These are phyloP conservation scores for Hemistola chrysoprasaria DNA, from an alignment of 2,888 invertebrate genomes.

Conservation along the genomic window DNA sequence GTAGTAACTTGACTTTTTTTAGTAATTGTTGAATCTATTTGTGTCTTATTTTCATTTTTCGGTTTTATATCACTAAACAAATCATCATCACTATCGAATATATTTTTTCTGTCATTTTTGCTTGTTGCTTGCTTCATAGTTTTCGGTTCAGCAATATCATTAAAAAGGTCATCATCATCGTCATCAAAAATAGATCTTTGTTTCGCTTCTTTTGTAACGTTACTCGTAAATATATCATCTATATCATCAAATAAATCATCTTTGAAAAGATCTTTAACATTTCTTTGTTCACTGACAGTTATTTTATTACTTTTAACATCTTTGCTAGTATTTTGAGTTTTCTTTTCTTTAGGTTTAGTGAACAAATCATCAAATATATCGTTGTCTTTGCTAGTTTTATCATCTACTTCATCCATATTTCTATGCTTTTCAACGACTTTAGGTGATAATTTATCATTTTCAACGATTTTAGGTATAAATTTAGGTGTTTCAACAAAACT, in stretches of 20 bases:
- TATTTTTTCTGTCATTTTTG: constrained; percentile 26
- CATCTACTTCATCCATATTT: constrained; percentile 13
- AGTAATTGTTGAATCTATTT: constrained; percentile 9
- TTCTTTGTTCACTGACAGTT: constrained; percentile 35
- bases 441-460: constrained; percentile 6
- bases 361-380: constrained; percentile 66
- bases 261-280: constrained; percentile 53
- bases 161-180: constrained; percentile 62
- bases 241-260: constrained; percentile 74
- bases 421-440: constrained; percentile 11
- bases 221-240: constrained; percentile 67
- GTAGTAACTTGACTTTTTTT: constrained; percentile 8
- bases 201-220: constrained; percentile 42
- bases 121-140: constrained; percentile 7
- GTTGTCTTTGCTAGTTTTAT: constrained; percentile 36
- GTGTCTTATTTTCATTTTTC: constrained; percentile 21
- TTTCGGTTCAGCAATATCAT: constrained; percentile 45
- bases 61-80: constrained; percentile 40
- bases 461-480: neutral
- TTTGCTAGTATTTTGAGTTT: constrained; percentile 15
- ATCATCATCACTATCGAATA: constrained; percentile 57
- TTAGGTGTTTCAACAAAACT: constrained; percentile 1
- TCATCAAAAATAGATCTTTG: constrained; percentile 62
- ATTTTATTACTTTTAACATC: constrained; percentile 20
- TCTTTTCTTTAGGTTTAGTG: constrained; percentile 44